Percentiles rank a stretch among this genome's conserved stretches.
phyloP scores from a whole-genome alignment of 2,888 invertebrate genomes.

The Steinernema hermaphroditum region DNA sequence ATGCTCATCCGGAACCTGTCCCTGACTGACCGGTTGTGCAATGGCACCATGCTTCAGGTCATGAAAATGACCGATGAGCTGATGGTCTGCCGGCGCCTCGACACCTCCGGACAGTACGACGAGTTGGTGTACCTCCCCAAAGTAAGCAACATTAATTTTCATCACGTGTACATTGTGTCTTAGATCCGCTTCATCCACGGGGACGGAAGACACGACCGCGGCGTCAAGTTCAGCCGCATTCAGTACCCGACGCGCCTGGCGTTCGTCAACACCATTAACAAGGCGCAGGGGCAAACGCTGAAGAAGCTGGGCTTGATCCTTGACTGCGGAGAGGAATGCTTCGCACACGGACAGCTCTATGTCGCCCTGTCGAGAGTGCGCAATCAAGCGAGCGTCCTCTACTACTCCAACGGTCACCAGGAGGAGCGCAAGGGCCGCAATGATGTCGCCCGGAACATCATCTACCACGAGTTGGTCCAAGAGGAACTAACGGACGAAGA shows the following conservation, averaged over 20 bases:
- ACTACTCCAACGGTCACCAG: too few species aligned
- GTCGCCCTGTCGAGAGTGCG: not conserved
- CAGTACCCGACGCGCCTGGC: conserved; percentile 57
- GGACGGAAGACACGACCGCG: too few species aligned
- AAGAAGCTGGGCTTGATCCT: not conserved
- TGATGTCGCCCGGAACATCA: too few species aligned
- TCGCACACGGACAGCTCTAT: not conserved
- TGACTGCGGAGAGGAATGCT: not conserved
- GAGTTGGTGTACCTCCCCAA: not conserved
- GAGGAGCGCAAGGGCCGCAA: too few species aligned
- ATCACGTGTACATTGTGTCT: not conserved
- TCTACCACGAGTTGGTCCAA: too few species aligned
- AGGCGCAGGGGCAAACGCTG: conserved; percentile 36
- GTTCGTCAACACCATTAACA: conserved; percentile 63
- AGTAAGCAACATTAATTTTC: not conserved
- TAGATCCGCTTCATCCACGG: too few species aligned
- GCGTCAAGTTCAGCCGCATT: conserved; percentile 40
- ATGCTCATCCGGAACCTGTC: conserved; percentile 27
- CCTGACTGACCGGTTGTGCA: conserved; percentile 10
- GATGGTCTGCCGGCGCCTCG: not conserved
- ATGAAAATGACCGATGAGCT: not conserved
- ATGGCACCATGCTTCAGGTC: conserved; percentile 28
- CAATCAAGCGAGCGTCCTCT: too few species aligned
- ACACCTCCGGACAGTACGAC: not conserved
- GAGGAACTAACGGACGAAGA: too few species aligned